These are phyloP conservation scores for Drosophila silvestris DNA, from an alignment of 2,888 invertebrate genomes.

Conservation along the genomic window DNA sequence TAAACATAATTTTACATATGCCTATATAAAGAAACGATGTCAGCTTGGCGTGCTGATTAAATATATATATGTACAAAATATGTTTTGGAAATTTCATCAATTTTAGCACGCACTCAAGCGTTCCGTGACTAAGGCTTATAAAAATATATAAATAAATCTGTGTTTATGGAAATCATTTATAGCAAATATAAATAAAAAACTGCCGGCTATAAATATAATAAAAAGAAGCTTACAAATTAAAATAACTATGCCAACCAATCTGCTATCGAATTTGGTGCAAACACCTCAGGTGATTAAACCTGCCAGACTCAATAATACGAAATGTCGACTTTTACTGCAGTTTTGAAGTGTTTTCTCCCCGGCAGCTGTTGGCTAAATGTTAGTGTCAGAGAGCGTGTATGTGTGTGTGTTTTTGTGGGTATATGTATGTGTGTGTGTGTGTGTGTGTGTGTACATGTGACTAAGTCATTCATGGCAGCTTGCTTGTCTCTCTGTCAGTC, in stretches of 20 bases:
- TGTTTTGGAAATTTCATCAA: neutral
- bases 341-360: constrained; percentile 7
- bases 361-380: constrained; percentile 8
- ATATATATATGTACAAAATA: neutral
- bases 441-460: neutral
- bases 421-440: neutral
- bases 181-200: neutral
- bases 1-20: neutral
- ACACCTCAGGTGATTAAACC: constrained; percentile 21
- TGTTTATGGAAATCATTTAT: neutral
- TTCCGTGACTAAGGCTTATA: constrained; percentile 2
- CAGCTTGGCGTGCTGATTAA: neutral
- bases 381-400: neutral
- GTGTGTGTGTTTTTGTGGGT: neutral
- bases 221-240: constrained; percentile 2
- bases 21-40: neutral
- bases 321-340: constrained; percentile 35
- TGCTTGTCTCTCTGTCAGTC: constrained; percentile 46
- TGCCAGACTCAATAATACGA: constrained; percentile 64
- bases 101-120: neutral
- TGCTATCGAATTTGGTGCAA: constrained; percentile 6
- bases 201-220: neutral
- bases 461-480: constrained; percentile 26
- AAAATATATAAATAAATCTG: neutral
- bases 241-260: constrained; percentile 12